These are phyloP conservation scores for Lasioglossum figueresi DNA, from an alignment of 2,888 invertebrate genomes.

Conservation along the genomic window DNA sequence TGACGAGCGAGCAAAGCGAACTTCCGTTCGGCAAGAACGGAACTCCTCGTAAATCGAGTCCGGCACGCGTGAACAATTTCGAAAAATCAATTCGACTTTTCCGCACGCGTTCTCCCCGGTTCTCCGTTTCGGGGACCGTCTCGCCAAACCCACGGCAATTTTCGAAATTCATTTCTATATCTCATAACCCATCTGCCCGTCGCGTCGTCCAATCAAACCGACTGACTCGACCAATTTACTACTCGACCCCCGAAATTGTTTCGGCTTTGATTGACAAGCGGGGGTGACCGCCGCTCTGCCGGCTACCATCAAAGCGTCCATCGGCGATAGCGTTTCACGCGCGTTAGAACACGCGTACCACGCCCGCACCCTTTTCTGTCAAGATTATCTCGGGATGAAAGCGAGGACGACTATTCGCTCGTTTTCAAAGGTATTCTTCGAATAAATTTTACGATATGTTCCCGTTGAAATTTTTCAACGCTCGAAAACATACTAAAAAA, in stretches of 20 bases:
- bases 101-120: background rate
- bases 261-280: constrained; percentile 65
- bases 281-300: constrained; percentile 31
- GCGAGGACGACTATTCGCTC: background rate
- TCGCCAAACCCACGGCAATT: background rate
- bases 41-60: constrained; percentile 1
- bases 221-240: constrained; percentile 57
- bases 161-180: constrained; percentile 7
- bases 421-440: too few relatives aligned
- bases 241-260: constrained; percentile 57
- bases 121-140: background rate
- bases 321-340: constrained; percentile 32
- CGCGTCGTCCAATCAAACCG: constrained; percentile 53
- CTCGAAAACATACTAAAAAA: too few relatives aligned
- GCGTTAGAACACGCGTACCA: background rate
- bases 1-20: background rate
- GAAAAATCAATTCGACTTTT: constrained; percentile 5
- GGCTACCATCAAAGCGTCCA: constrained; percentile 23
- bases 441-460: too few relatives aligned
- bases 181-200: constrained; percentile 11
- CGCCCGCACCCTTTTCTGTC: background rate
- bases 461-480: too few relatives aligned
- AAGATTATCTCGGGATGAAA: constrained; percentile 27
- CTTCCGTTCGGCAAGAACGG: background rate
- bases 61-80: background rate